phyloP scores from a whole-genome alignment of 2,888 invertebrate genomes.

The Gortyna flavago region DNA sequence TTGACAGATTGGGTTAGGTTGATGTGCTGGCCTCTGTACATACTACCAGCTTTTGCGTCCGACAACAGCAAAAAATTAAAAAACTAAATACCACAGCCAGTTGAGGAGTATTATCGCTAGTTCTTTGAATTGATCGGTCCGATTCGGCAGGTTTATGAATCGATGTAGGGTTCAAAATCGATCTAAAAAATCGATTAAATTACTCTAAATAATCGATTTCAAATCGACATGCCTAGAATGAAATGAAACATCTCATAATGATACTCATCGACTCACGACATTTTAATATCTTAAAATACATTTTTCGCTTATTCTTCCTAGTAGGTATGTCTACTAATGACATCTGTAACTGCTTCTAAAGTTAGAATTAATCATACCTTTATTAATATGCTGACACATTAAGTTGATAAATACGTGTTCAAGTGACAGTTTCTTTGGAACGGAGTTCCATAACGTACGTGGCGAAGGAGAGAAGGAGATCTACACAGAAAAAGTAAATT shows the following conservation, averaged over 20 bases:
- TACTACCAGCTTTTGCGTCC: too few relatives aligned
- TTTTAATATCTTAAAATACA: slow-evolving; percentile 16
- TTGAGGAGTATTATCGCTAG: too few relatives aligned
- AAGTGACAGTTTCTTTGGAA: neutral
- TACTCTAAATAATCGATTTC: too few relatives aligned
- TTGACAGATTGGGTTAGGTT: too few relatives aligned
- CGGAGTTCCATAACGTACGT: neutral
- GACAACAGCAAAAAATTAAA: too few relatives aligned
- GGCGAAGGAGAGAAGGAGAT: neutral
- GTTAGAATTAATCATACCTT: neutral
- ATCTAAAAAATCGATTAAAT: too few relatives aligned
- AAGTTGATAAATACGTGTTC: neutral
- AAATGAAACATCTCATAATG: neutral
- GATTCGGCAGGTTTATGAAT: too few relatives aligned
- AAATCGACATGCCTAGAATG: too few relatives aligned
- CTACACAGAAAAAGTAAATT: neutral
- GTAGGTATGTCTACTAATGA: neutral
- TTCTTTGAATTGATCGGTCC: too few relatives aligned
- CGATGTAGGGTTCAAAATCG: too few relatives aligned
- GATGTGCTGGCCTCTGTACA: too few relatives aligned
- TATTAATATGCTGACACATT: neutral
- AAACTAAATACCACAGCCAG: too few relatives aligned
- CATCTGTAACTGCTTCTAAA: neutral
- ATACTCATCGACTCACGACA: neutral
- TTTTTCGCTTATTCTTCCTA: neutral